A percentile compares a stretch with the other conserved stretches of the same genome.
These are phyloP conservation scores for Brachypodius melanocephalos DNA, from an alignment of 2,113 vertebrate genomes.

Conservation along the genomic window DNA sequence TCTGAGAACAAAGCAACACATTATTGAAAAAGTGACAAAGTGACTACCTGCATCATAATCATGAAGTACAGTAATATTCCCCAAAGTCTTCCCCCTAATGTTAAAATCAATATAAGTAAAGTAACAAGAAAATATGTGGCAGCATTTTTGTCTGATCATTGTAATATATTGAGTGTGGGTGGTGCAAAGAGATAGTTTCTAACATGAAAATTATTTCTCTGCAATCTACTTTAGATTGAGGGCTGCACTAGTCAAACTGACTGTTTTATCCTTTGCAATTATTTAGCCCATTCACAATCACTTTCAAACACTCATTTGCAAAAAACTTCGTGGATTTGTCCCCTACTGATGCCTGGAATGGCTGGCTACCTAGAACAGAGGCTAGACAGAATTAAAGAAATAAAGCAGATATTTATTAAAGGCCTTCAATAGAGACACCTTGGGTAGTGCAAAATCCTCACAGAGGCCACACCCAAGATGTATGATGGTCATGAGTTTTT, in stretches of 20 bases:
- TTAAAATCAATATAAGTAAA: background rate
- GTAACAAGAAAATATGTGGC: background rate
- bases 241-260: background rate
- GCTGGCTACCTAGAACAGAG: background rate
- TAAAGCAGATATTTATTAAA: background rate
- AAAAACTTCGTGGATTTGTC: background rate
- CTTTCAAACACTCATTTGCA: background rate
- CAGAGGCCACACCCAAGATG: too few relatives aligned
- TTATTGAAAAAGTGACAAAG: background rate
- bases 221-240: background rate
- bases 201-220: background rate
- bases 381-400: background rate
- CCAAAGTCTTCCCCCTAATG: background rate
- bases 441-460: background rate
- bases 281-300: background rate
- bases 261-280: background rate
- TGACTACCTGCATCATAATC: background rate
- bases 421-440: background rate
- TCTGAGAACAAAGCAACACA: background rate
- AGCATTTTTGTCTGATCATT: background rate
- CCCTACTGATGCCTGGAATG: background rate
- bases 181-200: background rate
- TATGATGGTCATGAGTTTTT: fast-evolving
- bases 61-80: background rate
- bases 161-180: background rate